Evolutionary conservation across 2,797 vertebrate species (phyloP), one percentile per base, ranked within the genome.

Genomic region (Gymnopithys bicolor): DNA sequence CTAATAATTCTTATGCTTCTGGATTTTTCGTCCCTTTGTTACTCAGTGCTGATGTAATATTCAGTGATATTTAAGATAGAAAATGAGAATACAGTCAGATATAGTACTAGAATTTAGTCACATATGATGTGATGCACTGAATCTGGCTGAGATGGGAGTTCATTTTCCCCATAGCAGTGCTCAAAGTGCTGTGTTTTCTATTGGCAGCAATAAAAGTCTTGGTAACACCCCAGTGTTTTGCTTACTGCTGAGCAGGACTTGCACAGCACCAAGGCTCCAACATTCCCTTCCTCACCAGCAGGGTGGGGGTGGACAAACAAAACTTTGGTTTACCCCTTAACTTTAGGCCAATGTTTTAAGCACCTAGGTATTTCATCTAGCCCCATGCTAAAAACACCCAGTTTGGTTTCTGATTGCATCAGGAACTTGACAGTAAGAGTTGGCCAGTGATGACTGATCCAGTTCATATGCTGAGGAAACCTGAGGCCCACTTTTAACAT

Each of bases 321-420:
- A 62, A 18, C 13, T 45, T 73, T 4, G 16, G 13, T 52, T 74
- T 74, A 56, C 11, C 4, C 6, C 17, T 63, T 63, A 67, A 45
- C 7, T 51, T 90, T 55, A 84, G 51, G 24, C 7, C 41, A 33
- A 59, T 37, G 2, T 55, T 71, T 85, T 37, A 80, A 69, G 22
- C 33, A 62, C 6, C 2, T 19, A 62, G 21, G n/a, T 5, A 56
- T 13, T 15, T 52, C 45, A 73, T 41, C 41, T 76, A 33, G 9
- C 4, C 5, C 5, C 1, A 0, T 14, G 27, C 19, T 59, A 46
- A 71, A 74, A 67, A 1, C 1, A 1, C 3, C 4, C 16, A 43
- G 14, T 52, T 22, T 73, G 13, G 5, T 60, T 88, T 66, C 55
- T 76, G 17, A 58, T 45, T 46, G 59, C 25, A 7, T 1, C 41